Evolutionary conservation across 1,140 invertebrate species (phyloP), one percentile per base, ranked within the genome.

Genomic region (Drosophila simulans): DNA sequence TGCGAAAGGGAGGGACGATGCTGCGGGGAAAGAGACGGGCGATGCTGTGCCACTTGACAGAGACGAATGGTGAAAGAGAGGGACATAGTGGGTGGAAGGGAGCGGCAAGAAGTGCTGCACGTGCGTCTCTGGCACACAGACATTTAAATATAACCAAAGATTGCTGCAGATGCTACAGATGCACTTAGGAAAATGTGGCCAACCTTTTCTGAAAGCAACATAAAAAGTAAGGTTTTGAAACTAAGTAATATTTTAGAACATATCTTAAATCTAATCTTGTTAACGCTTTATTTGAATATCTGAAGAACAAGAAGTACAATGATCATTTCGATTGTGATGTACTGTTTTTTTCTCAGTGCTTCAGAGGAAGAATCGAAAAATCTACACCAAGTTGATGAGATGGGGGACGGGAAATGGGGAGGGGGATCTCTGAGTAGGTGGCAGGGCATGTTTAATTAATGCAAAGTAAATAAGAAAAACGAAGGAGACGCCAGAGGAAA

Each of bases 381-480:
- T 85, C 75, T 75, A 83, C 80, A 59, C 75, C 54, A 15, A 46
- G 62, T 42, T 48, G 54, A 11, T 43, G 66, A 42, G 54, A 10
- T 20, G n/a, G 39, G 8, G 39, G 35, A 25, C 25, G 35, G 31
- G 1, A 13, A 20, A 40, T 7, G 20, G 8, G 53, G 27, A 5
- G 17, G 12, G 51, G 25, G 46, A 46, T 34, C 37, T 68, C 45
- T 48, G 64, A 64, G 65, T 84, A 84, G 80, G 82, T 81, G 63
- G 82, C 82, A 58, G 73, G 71, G 84, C 79, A 88, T 88, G 83
- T 88, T 88, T 88, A 88, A 88, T 88, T 88, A 88, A 88, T 88
- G 84, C 83, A 88, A 89, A 88, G 83, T 88, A 88, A 88, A 88
- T 88, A 88, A 88, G 79, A 88, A 83, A 82, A 60, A 60, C 42